These are phyloP conservation scores for Vicugna pacos DNA, from an alignment of 2,113 vertebrate species.

Conservation along the genomic window DNA sequence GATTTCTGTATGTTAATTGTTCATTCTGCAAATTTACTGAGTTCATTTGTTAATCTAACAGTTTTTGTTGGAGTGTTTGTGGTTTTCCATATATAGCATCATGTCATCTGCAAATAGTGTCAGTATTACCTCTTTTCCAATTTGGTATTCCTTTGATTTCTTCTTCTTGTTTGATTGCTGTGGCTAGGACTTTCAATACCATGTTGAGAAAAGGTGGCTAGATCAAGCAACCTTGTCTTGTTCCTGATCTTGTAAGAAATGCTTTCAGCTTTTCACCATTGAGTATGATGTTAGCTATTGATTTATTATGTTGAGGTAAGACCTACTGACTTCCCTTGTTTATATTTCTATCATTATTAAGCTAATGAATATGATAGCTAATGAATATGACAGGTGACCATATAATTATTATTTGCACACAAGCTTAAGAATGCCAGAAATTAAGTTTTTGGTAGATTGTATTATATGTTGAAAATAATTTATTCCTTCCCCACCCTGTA, in stretches of 20 bases:
- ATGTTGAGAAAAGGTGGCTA: neutral
- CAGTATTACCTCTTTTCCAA: neutral
- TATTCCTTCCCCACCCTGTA: neutral
- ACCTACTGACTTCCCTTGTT: neutral
- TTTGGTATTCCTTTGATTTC: neutral
- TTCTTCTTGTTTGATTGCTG: neutral
- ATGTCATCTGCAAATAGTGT: neutral
- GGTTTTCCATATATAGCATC: neutral
- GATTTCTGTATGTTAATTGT: neutral
- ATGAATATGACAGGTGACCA: neutral
- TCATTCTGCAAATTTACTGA: neutral
- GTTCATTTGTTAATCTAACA: neutral
- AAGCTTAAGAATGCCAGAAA: slow-evolving; percentile 25
- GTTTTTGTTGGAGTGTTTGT: neutral
- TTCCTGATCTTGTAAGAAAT: neutral
- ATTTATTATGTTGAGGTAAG: neutral
- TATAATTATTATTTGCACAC: neutral
- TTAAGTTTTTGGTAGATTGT: neutral
- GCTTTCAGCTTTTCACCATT: neutral
- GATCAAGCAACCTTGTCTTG: neutral
- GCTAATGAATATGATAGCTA: neutral
- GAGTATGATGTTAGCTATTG: neutral
- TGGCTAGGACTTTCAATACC: neutral
- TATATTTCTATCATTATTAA: neutral
- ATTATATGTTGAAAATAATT: slow-evolving; percentile 18